Percentiles rank a stretch among this genome's conserved stretches.
Conservation (phyloP, 2,797 vertebrate species). For the Acrossocheilus wenchowensis region DNA sequence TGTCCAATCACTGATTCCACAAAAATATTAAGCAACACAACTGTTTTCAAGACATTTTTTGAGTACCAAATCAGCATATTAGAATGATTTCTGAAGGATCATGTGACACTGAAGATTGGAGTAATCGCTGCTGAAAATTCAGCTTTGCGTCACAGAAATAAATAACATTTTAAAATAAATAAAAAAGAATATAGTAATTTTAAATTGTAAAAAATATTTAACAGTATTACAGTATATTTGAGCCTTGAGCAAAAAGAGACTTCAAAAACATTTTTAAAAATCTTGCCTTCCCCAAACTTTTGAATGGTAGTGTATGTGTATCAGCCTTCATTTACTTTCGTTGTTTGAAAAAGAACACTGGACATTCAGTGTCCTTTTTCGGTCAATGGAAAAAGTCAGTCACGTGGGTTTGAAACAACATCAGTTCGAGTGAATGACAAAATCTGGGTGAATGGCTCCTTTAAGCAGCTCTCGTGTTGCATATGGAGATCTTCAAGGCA, state of each 20-base stretch:
- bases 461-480: neutral
- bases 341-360: neutral
- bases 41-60: neutral
- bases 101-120: too few relatives aligned
- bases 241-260: neutral
- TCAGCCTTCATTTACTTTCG: neutral
- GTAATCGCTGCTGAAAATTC: neutral
- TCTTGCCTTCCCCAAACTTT: neutral
- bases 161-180: neutral
- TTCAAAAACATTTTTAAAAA: neutral
- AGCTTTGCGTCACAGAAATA: neutral
- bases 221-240: neutral
- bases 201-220: neutral
- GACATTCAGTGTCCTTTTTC: neutral
- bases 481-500: constrained; percentile 9
- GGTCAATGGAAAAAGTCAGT: neutral
- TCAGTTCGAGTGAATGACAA: neutral
- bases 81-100: neutral
- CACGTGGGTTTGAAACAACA: neutral
- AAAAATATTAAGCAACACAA: neutral
- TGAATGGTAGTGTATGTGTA: neutral
- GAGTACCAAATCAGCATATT: neutral
- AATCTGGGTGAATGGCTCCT: neutral
- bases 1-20: neutral
- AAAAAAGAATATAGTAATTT: neutral